phyloP scores from a whole-genome alignment of 2,113 vertebrate genomes.

The Chauna torquata region DNA sequence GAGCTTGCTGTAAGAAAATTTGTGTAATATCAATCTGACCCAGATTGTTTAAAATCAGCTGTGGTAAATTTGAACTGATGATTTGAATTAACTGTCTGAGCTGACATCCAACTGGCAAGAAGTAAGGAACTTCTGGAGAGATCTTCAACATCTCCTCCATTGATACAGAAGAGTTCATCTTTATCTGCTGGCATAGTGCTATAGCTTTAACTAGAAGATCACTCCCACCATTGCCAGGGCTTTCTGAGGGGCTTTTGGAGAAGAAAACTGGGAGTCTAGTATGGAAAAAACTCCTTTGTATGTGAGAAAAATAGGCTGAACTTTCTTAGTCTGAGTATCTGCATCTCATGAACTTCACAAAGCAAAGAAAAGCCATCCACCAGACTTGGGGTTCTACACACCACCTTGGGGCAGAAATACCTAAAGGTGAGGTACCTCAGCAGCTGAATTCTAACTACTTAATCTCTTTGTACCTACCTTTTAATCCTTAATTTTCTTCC shows the following conservation, averaged over 20 bases:
- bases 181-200: not conserved
- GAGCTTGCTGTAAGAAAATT: not conserved
- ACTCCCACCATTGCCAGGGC: not conserved
- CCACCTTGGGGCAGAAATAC: not conserved
- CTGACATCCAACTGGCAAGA: not conserved
- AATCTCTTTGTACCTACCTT: not conserved
- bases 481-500: not conserved
- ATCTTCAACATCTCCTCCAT: not conserved
- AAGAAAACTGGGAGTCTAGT: not conserved
- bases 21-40: not conserved
- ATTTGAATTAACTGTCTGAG: not conserved
- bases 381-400: fast-evolving
- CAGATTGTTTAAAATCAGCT: not conserved
- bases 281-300: not conserved
- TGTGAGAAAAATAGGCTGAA: not conserved
- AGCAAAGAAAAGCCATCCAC: not conserved
- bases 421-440: not conserved
- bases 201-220: not conserved
- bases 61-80: not conserved
- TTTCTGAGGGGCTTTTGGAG: not conserved
- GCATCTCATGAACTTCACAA: not conserved
- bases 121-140: not conserved
- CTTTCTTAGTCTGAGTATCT: not conserved
- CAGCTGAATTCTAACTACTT: not conserved
- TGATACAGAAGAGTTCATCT: not conserved